Percentiles rank a stretch among this genome's conserved stretches.
phyloP scores from a whole-genome alignment of 2,113 vertebrate genomes.

The Ploceus nigricollis region DNA sequence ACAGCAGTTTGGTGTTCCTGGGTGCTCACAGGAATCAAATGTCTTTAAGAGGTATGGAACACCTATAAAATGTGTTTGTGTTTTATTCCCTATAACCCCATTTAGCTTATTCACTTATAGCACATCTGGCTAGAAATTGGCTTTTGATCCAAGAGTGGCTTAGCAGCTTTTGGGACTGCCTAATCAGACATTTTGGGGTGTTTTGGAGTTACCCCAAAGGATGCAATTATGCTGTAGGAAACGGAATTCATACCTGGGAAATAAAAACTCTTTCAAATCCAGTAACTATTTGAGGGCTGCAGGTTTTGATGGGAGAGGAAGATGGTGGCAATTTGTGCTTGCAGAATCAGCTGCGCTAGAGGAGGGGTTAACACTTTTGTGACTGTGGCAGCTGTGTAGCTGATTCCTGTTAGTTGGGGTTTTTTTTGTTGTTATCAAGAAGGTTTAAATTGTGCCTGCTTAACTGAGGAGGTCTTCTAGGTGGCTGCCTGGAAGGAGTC shows the following conservation, averaged over 20 bases:
- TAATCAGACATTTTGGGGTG: neutral
- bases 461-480: fast-evolving
- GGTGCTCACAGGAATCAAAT: neutral
- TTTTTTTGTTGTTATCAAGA: neutral
- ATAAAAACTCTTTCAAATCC: neutral
- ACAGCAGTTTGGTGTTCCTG: neutral
- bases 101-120: neutral
- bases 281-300: neutral
- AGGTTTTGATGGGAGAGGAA: neutral
- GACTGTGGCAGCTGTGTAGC: neutral
- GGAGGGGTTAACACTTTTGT: neutral
- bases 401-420: neutral
- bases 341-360: neutral
- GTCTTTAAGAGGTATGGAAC: neutral
- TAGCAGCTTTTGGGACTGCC: neutral
- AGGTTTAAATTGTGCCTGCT: neutral
- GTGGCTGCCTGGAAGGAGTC: neutral
- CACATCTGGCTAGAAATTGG: neutral
- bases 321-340: neutral
- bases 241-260: neutral
- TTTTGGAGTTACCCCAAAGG: neutral
- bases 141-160: neutral
- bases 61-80: neutral
- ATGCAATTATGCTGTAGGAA: neutral
- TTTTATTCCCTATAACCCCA: neutral